Evolutionary conservation across 2,888 invertebrate genomes (phyloP).

Genomic region (Vanessa cardui): DNA sequence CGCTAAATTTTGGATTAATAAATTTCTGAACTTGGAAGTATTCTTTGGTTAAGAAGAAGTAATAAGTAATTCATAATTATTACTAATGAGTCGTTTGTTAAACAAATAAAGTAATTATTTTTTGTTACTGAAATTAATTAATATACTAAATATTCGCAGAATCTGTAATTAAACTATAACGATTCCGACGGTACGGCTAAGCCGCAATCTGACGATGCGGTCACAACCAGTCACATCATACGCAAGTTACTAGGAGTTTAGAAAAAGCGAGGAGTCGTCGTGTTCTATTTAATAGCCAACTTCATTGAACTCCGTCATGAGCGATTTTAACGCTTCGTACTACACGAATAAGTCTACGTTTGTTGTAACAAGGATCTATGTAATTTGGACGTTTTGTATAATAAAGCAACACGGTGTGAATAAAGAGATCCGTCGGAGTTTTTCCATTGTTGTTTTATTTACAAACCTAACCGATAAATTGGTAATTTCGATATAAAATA

Average conservation of each 20-base stretch:
- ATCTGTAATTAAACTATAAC: too few relatives aligned
- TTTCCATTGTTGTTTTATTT: neutral
- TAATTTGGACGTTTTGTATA: neutral
- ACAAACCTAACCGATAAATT: neutral
- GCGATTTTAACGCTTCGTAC: neutral
- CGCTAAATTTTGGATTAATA: constrained; percentile 13
- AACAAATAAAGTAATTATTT: too few relatives aligned
- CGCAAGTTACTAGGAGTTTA: constrained; percentile 74
- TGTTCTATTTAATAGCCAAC: neutral
- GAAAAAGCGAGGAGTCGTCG: constrained; percentile 48
- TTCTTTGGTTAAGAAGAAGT: too few relatives aligned
- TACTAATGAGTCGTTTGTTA: too few relatives aligned
- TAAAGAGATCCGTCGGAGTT: neutral
- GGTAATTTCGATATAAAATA: too few relatives aligned
- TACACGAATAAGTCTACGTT: neutral
- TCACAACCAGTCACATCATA: constrained; percentile 70
- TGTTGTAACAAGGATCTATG: neutral
- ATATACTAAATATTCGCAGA: too few relatives aligned
- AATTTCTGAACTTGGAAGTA: too few relatives aligned
- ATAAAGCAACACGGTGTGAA: neutral
- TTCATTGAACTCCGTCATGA: neutral
- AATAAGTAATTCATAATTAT: too few relatives aligned
- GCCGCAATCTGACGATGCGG: constrained; percentile 49
- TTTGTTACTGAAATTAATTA: too few relatives aligned
- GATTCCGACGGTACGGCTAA: constrained; percentile 16